A percentile compares a stretch with the other conserved stretches of the same genome.
Conservation (phyloP, 2,797 vertebrate genomes). For the Cyprinodon diabolis region DNA sequence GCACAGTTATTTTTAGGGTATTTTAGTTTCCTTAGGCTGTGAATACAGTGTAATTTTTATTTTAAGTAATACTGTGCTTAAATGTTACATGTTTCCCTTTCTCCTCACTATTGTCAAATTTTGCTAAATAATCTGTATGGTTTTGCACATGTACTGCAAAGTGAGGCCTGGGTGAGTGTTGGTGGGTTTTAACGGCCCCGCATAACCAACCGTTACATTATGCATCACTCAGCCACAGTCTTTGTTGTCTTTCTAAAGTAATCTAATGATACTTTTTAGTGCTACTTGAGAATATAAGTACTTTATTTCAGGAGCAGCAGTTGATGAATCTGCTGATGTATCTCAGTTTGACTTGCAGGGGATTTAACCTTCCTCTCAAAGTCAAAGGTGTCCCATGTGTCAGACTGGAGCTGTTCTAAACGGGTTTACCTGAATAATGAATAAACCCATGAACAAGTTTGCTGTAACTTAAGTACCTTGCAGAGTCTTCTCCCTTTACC, state of each 20-base stretch:
- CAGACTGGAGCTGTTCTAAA: constrained; percentile 81
- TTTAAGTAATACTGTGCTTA: constrained; percentile 94
- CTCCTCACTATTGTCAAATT: constrained; percentile 85
- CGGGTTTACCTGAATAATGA: constrained; percentile 79
- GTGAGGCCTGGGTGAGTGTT: constrained; percentile 81
- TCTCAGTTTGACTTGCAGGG: constrained; percentile 55
- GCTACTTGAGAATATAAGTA: constrained; percentile 74
- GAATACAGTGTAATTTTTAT: constrained; percentile 93
- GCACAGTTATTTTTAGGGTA: constrained; percentile 93
- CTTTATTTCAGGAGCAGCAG: constrained; percentile 83
- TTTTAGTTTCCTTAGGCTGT: constrained; percentile 92
- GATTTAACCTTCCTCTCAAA: constrained; percentile 70
- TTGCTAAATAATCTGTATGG: constrained; percentile 91
- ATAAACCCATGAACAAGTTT: constrained; percentile 91
- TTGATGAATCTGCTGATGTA: constrained; percentile 82
- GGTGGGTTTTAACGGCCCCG: constrained; percentile 86
- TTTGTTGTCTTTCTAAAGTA: constrained; percentile 90
- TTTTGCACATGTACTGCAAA: constrained; percentile 97
- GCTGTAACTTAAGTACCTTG: constrained; percentile 85
- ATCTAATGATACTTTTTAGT: constrained; percentile 95
- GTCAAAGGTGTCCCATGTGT: constrained; percentile 88
- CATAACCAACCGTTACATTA: constrained; percentile 86
- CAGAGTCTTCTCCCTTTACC: constrained; percentile 81
- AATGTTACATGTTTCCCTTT: constrained; percentile 91
- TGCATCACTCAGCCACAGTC: constrained; percentile 88